These are phyloP conservation scores for Tringa solitaria DNA, from an alignment of 2,113 vertebrate species.

Conservation along the genomic window DNA sequence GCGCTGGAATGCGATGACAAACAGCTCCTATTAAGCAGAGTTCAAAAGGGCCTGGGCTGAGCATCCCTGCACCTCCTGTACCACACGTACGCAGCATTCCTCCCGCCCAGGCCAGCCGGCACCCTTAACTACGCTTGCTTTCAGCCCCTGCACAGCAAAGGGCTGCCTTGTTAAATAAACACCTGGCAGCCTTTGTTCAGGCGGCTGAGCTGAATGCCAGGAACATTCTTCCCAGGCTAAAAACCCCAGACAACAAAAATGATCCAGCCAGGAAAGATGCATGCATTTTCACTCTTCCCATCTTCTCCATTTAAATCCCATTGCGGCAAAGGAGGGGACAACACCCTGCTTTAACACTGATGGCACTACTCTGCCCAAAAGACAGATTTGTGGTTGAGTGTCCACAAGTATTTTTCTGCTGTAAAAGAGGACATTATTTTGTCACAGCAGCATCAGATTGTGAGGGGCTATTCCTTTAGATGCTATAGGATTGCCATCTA, in stretches of 20 bases:
- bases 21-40: background rate
- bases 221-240: background rate
- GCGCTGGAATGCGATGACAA: background rate
- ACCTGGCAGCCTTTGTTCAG: background rate
- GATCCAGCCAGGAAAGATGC: background rate
- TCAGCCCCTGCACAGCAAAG: background rate
- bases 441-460: background rate
- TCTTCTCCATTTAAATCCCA: background rate
- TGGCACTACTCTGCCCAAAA: background rate
- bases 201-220: background rate
- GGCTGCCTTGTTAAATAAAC: background rate
- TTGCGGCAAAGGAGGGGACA: background rate
- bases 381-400: background rate
- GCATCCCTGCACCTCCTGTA: background rate
- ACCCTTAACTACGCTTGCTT: background rate
- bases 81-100: slow-evolving; percentile 46
- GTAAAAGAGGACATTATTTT: background rate
- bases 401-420: background rate
- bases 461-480: background rate
- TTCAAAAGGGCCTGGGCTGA: background rate
- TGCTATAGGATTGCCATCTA: background rate
- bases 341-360: background rate
- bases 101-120: background rate
- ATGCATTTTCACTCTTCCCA: background rate
- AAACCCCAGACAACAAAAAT: background rate